A percentile compares a stretch with the other conserved stretches of the same genome.
These are phyloP conservation scores for Scytalopus superciliaris DNA, from an alignment of 2,113 vertebrate genomes.

Conservation along the genomic window DNA sequence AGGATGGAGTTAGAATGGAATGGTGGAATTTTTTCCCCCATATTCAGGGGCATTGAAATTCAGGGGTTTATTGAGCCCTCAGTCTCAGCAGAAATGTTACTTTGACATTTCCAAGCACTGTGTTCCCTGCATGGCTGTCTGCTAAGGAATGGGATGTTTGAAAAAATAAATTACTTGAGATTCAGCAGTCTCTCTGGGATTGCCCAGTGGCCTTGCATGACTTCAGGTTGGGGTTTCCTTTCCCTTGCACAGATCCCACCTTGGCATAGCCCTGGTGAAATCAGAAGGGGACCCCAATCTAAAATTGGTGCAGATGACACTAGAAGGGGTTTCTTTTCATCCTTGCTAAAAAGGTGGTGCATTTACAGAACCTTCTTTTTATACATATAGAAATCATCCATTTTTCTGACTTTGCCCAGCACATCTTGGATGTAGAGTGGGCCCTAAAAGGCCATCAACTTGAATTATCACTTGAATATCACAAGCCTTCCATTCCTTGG, in stretches of 20 bases:
- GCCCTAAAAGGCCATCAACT: not conserved
- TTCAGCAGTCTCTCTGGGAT: not conserved
- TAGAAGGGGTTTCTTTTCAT: not conserved
- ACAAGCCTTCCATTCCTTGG: not conserved
- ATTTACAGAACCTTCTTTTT: not conserved
- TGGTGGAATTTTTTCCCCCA: not conserved
- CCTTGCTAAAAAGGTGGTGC: not conserved
- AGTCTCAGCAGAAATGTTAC: not conserved
- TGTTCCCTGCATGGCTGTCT: not conserved
- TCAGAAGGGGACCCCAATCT: not conserved
- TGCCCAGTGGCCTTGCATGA: slow-evolving; percentile 26
- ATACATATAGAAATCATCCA: not conserved
- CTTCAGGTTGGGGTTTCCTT: slow-evolving; percentile 14
- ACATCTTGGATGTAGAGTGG: not conserved
- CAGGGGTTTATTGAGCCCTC: not conserved
- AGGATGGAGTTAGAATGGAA: not conserved
- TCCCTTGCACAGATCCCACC: not conserved
- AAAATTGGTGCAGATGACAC: not conserved
- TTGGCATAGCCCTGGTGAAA: not conserved
- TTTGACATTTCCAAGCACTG: not conserved
- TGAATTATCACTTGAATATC: not conserved
- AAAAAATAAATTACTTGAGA: not conserved
- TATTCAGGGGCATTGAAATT: not conserved
- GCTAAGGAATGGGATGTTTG: slow-evolving; percentile 1
- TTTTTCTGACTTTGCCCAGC: not conserved